Evolutionary conservation across 2,113 vertebrate genomes (phyloP).

Genomic region (Chloropsis cyanopogon): DNA sequence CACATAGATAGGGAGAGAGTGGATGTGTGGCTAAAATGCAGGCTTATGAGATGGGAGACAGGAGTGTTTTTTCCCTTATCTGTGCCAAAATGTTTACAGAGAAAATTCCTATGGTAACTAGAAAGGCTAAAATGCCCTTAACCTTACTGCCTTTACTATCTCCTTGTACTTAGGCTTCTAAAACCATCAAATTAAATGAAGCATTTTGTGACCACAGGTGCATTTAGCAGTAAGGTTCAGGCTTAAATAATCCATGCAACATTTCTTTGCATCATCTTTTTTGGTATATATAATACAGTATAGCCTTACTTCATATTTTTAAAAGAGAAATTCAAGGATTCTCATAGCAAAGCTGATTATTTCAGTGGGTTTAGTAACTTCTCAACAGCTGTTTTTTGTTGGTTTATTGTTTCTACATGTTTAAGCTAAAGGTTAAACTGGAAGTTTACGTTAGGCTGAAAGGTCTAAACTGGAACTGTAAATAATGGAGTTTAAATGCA

Average conservation of each 20-base stretch:
- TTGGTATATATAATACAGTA: not conserved
- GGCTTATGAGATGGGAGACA: constrained; percentile 5
- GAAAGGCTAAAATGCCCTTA: not conserved
- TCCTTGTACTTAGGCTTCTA: not conserved
- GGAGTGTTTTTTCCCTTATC: constrained; percentile 2
- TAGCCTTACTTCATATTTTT: not conserved
- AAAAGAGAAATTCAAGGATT: not conserved
- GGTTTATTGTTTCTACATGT: not conserved
- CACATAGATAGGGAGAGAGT: constrained; percentile 17
- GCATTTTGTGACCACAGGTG: not conserved
- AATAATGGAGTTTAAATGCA: not conserved
- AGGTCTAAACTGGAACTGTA: not conserved
- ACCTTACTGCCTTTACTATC: not conserved
- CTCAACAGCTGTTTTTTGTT: not conserved
- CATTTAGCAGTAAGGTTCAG: not conserved
- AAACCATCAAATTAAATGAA: not conserved
- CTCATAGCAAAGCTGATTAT: not conserved
- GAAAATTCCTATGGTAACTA: constrained; percentile 14
- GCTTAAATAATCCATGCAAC: not conserved
- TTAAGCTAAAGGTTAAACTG: not conserved
- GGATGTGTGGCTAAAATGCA: constrained; percentile 28
- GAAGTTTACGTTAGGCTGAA: not conserved
- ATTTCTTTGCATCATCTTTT: not conserved
- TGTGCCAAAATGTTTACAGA: constrained; percentile 14
- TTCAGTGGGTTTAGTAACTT: not conserved